Base-by-base conservation (phyloP, 2,113 vertebrate genomes). In the Nannospalax galili region DNA sequence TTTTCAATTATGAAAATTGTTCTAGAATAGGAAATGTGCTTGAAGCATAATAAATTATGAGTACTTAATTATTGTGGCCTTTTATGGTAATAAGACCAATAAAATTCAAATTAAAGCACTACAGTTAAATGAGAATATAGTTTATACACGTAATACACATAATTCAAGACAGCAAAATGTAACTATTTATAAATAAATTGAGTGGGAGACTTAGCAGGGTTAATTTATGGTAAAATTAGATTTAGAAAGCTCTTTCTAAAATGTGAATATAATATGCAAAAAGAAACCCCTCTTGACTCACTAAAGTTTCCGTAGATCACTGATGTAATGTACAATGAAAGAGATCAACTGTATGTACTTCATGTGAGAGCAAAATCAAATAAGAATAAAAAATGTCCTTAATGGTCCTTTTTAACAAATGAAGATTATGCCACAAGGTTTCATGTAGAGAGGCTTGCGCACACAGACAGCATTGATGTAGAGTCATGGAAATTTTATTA, bases 101-200 rank as follows among this genome's bases (percentile, higher is more conserved):
- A 94, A 89, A 96, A 88, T 94, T 35, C 32, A 94, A 84, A 56
- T 35, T 72, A 79, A 84, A 42, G 91, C 87, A 73, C 93, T 88
- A 37, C 24, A 96, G 67, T 96, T 11, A 94, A 96, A 90, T 12
- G 10, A 85, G n/a, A 92, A 65, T 3, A 45, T 6, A 79, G 7
- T 92, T 95, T n/a, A n/a, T n/a, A n/a, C n/a, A n/a, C n/a, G n/a
- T 93, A 65, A 78, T 56, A 17, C 37, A 5, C 4, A 30, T 56
- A 95, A 96, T 91, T 56, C 48, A 94, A 64, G 42, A 17, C 16
- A 89, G 37, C n/a, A 14, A 62, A 8, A 15, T 28, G 1, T 32
- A 81, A 60, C n/a, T 92, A 32, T 82, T 94, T 79, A 0, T 81
- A 86, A 91, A 80, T 74, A 72, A 69, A 60, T 84, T 65, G 48